These are phyloP conservation scores for Lycia hirtaria DNA, from an alignment of 2,888 invertebrate genomes.

Conservation along the genomic window DNA sequence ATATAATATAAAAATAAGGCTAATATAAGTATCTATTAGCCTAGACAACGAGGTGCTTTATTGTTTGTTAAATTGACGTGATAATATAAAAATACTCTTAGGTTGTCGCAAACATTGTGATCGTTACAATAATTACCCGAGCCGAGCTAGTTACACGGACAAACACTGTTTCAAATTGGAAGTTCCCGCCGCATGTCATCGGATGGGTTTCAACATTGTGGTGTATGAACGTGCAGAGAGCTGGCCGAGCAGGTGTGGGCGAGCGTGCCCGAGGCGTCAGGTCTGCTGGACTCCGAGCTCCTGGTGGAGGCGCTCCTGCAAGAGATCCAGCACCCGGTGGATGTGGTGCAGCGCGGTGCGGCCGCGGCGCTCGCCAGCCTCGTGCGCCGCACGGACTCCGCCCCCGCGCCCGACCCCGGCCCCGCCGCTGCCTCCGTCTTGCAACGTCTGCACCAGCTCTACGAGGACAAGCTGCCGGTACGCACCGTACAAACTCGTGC, in stretches of 20 bases:
- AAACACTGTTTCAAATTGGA: no score
- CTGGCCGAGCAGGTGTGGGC: constrained; percentile 70
- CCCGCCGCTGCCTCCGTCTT: constrained; percentile 79
- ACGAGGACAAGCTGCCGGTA: constrained; percentile 90
- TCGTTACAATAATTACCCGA: no score
- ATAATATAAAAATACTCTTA: no score
- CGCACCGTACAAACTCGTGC: constrained; percentile 34
- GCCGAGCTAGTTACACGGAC: no score
- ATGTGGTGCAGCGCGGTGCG: constrained; percentile 93
- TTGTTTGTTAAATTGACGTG: no score
- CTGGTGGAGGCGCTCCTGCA: constrained; percentile 85
- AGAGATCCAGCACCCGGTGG: constrained; percentile 92
- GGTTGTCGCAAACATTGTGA: no score
- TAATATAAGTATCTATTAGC: no score
- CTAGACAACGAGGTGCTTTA: no score
- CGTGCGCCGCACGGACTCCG: constrained; percentile 66
- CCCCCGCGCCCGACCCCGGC: constrained; percentile 55
- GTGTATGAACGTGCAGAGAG: constrained; percentile 57
- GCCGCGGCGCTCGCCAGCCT: constrained; percentile 91
- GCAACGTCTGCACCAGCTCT: constrained; percentile 88
- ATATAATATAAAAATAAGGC: no score
- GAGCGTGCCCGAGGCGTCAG: constrained; percentile 60
- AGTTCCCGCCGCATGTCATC: no score
- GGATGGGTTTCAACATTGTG: no score
- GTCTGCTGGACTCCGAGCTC: constrained; percentile 61